A percentile compares a stretch with the other conserved stretches of the same genome.
Conservation (phyloP, 2,888 invertebrate species). For the Pristionchus japonicus region DNA sequence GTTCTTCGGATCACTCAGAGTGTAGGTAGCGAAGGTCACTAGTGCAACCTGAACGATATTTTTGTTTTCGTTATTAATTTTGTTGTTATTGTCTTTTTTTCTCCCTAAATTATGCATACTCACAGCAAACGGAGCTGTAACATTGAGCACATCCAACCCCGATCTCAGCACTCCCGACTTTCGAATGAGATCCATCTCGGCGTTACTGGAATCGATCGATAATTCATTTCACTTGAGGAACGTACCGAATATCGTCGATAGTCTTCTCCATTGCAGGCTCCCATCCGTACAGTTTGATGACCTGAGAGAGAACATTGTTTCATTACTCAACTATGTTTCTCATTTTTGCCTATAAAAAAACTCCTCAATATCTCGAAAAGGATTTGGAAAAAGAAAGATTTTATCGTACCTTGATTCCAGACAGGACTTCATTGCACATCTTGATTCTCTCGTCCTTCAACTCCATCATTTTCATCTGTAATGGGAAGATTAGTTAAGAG, state of each 20-base stretch:
- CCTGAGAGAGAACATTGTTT: slow-evolving; percentile 47
- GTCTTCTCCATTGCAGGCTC: slow-evolving; percentile 75
- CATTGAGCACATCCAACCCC: slow-evolving; percentile 68
- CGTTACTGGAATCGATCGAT: slow-evolving; percentile 2
- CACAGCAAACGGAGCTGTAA: slow-evolving; percentile 71
- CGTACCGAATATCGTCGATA: slow-evolving; percentile 58
- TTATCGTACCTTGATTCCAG: slow-evolving; percentile 84
- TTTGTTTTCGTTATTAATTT: background rate
- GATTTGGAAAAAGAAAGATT: no score
- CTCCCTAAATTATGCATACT: slow-evolving; percentile 7
- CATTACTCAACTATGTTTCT: background rate
- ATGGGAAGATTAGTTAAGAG: background rate
- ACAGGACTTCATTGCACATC: slow-evolving; percentile 92
- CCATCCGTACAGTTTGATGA: slow-evolving; percentile 78
- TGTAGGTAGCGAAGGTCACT: slow-evolving; percentile 70
- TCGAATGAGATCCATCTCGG: slow-evolving; percentile 58
- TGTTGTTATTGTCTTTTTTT: background rate
- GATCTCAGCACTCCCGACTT: slow-evolving; percentile 68
- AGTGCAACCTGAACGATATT: slow-evolving; percentile 65
- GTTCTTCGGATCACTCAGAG: slow-evolving; percentile 61
- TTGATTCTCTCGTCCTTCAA: slow-evolving; percentile 93
- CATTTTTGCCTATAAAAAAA: no score
- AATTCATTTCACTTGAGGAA: slow-evolving; percentile 40
- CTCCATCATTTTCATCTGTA: slow-evolving; percentile 87
- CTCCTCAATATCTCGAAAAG: no score